A percentile compares a stretch with the other conserved stretches of the same genome.
These are phyloP conservation scores for Oreochromis mossambicus DNA, from an alignment of 2,797 vertebrate species.

Conservation along the genomic window DNA sequence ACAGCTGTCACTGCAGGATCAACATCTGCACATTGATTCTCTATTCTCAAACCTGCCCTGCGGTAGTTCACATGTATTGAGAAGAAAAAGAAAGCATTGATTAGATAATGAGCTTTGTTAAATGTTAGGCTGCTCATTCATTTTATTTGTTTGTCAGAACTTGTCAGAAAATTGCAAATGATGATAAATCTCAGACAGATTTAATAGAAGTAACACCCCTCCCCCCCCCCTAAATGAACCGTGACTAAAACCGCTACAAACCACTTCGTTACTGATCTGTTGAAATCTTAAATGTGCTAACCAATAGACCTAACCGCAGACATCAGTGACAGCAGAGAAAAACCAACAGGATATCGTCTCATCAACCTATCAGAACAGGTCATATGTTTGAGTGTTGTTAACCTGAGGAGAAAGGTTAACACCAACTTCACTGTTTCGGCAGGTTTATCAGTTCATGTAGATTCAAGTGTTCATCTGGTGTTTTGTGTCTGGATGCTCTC, in stretches of 20 bases:
- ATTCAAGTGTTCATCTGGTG: background rate
- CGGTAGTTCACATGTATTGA: background rate
- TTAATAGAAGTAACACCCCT: background rate
- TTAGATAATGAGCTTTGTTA: background rate
- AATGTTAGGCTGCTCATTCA: background rate
- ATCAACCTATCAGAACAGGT: background rate
- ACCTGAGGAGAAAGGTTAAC: background rate
- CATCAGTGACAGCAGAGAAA: background rate
- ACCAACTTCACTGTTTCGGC: background rate
- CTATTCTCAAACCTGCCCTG: background rate
- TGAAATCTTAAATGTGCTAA: background rate
- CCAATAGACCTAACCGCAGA: background rate
- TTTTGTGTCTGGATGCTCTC: background rate
- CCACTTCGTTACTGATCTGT: background rate
- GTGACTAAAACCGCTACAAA: fast-evolving
- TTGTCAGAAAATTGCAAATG: background rate
- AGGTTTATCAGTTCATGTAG: background rate
- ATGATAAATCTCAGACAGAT: background rate
- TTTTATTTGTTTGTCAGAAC: background rate
- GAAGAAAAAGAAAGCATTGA: background rate
- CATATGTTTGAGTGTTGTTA: background rate
- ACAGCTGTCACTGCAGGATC: background rate
- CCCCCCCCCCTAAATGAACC: fast-evolving
- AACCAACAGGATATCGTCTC: background rate
- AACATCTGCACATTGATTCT: background rate